phyloP scores from a whole-genome alignment of 2,888 invertebrate genomes.

The Clepsis dumicolana region DNA sequence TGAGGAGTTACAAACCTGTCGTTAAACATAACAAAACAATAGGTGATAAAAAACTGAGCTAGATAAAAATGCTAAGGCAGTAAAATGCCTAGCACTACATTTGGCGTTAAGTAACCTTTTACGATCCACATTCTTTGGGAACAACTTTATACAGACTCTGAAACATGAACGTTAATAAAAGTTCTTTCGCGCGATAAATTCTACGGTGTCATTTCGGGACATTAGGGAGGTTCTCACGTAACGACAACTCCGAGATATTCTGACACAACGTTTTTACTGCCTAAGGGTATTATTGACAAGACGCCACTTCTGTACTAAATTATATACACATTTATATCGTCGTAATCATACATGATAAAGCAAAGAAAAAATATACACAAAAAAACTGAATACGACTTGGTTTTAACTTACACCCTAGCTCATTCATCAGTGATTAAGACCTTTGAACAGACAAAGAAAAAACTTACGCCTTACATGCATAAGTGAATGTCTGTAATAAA shows the following conservation, averaged over 20 bases:
- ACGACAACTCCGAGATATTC: conserved; percentile 16
- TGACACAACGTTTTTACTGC: neutral
- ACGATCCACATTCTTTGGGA: conserved; percentile 38
- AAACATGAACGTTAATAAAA: conserved; percentile 37
- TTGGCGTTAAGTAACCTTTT: conserved; percentile 37
- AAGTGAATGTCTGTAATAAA: too few species aligned
- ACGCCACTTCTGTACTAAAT: neutral
- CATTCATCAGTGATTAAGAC: too few species aligned
- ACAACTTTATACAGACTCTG: conserved; percentile 40
- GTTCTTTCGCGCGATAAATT: conserved; percentile 39
- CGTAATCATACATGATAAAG: neutral
- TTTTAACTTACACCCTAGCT: too few species aligned
- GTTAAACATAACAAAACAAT: conserved; percentile 15
- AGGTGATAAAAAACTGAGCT: conserved; percentile 34
- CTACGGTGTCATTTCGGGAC: conserved; percentile 44
- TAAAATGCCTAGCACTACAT: conserved; percentile 34
- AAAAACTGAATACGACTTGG: neutral
- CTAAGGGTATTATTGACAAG: neutral
- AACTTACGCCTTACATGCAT: too few species aligned
- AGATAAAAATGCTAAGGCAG: conserved; percentile 32
- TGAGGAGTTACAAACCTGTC: neutral
- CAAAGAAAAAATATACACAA: neutral
- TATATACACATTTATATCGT: neutral
- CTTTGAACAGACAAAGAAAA: too few species aligned
- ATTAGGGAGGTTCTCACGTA: conserved; percentile 23